phyloP scores from a whole-genome alignment of 2,797 vertebrate species.

The Danio kyathit region DNA sequence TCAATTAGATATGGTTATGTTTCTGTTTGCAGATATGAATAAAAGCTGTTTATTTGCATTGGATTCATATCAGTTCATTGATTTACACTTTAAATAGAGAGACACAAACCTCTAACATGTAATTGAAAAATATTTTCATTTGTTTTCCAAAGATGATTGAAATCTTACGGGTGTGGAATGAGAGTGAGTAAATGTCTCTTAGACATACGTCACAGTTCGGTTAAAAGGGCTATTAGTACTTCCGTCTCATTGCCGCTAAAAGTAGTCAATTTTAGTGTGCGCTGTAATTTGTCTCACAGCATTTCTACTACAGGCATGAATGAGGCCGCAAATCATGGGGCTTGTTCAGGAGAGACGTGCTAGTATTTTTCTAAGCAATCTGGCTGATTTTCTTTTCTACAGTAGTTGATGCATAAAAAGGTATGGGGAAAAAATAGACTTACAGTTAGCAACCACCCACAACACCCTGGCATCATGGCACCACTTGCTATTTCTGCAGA shows the following conservation, averaged over 20 bases:
- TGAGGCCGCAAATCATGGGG: not conserved
- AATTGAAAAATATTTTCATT: too few species aligned
- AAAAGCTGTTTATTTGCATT: too few species aligned
- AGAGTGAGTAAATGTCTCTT: too few species aligned
- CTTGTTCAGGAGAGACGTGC: not conserved
- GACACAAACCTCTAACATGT: too few species aligned
- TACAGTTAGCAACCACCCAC: conserved; percentile 14
- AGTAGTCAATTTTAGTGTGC: too few species aligned
- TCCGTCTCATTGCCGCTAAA: not conserved
- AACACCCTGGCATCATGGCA: not conserved
- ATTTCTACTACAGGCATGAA: not conserved
- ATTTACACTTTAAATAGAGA: too few species aligned
- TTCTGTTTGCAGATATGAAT: too few species aligned
- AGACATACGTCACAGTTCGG: not conserved
- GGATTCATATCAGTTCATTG: too few species aligned
- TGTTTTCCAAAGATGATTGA: too few species aligned
- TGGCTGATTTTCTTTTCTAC: not conserved
- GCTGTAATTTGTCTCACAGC: not conserved
- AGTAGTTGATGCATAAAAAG: not conserved
- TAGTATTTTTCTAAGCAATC: not conserved
- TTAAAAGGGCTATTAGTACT: not conserved
- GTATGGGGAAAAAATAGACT: not conserved
- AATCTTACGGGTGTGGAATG: too few species aligned
- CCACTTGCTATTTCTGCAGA: not conserved
- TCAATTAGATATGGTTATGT: too few species aligned